Evolutionary conservation across 2,113 vertebrate species (phyloP).

Genomic region (Hemibagrus wyckioides): DNA sequence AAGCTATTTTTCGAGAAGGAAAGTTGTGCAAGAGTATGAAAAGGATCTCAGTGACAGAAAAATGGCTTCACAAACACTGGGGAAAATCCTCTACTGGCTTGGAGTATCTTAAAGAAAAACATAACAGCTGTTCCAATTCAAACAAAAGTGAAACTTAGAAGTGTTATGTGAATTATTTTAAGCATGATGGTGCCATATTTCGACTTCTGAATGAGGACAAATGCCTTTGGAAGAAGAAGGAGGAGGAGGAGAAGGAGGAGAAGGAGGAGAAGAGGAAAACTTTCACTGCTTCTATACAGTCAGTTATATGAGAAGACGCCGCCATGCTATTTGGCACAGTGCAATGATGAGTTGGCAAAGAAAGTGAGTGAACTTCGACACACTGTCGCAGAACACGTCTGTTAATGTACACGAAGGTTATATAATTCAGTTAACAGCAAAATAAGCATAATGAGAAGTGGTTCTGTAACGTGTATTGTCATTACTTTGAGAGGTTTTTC

Average conservation of each 20-base stretch:
- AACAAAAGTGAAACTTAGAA: too few species aligned
- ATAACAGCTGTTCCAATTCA: not conserved
- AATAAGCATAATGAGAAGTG: not conserved
- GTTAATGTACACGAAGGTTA: not conserved
- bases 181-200: too few species aligned
- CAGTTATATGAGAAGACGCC: not conserved
- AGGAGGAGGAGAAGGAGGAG: not conserved
- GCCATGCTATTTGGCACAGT: not conserved
- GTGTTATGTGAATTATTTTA: too few species aligned
- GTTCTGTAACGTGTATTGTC: not conserved
- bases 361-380: not conserved
- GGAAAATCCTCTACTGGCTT: too few species aligned
- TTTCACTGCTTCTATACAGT: not conserved
- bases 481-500: not conserved
- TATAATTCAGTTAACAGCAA: not conserved
- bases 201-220: not conserved
- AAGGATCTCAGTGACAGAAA: too few species aligned
- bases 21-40: not conserved
- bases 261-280: not conserved
- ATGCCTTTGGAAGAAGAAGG: not conserved
- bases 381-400: too few species aligned
- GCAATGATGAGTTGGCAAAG: constrained; percentile 24
- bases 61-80: too few species aligned
- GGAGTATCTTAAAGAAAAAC: not conserved
- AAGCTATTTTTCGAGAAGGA: not conserved